Evolutionary conservation across 2,888 invertebrate genomes (phyloP).

Genomic region (Fragum whitleyi): DNA sequence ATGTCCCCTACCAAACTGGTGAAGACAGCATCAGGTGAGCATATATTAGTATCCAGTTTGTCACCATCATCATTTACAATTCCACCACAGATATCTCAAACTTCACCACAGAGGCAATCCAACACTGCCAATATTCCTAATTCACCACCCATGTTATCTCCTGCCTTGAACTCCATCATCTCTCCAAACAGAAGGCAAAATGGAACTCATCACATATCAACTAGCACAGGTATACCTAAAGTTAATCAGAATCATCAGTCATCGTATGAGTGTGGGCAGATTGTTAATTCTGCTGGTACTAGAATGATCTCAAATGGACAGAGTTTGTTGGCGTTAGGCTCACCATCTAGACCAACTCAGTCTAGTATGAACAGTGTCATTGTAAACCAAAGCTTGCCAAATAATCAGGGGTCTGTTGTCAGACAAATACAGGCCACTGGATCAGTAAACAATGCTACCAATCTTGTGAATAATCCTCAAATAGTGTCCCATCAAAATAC

Average conservation of each 20-base stretch:
- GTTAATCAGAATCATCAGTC: neutral
- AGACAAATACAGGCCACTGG: neutral
- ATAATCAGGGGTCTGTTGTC: neutral
- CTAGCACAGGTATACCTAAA: neutral
- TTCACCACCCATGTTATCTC: conserved; percentile 51
- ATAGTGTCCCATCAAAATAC: conserved; percentile 19
- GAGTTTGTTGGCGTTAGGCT: conserved; percentile 18
- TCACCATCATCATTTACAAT: conserved; percentile 18
- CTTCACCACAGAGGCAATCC: conserved; percentile 12
- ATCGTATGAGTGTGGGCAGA: conserved; percentile 38
- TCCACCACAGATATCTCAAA: conserved; percentile 15
- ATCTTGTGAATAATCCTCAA: conserved; percentile 32
- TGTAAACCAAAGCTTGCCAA: conserved; percentile 26
- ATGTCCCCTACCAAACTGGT: neutral
- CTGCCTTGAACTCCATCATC: conserved; percentile 12
- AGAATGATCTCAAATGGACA: conserved; percentile 60
- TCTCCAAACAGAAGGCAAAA: conserved; percentile 12
- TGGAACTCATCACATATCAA: neutral
- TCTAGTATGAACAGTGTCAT: neutral
- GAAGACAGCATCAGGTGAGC: neutral
- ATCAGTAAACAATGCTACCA: neutral
- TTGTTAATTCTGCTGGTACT: conserved; percentile 34
- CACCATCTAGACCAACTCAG: neutral
- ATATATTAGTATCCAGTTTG: neutral
- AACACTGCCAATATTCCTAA: conserved; percentile 5